Evolutionary conservation across 2,888 invertebrate species (phyloP), one percentile per base, ranked within the genome.

Genomic region (Cyclophora albipunctata): DNA sequence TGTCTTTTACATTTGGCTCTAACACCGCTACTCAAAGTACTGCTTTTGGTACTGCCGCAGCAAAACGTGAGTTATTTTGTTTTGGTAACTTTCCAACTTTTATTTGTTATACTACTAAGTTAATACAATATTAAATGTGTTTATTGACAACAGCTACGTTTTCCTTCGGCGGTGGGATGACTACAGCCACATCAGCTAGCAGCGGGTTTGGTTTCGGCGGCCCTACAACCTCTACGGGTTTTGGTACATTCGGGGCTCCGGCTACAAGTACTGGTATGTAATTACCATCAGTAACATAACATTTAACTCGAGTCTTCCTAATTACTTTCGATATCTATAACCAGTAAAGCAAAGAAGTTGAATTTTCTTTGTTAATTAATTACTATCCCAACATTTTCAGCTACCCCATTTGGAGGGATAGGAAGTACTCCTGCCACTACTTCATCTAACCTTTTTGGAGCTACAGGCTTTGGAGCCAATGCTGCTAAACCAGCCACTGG

Each of bases 381-480:
- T 1, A 20, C 20, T 20, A 20, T 20, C 20, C 20, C 20, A 20
- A 20, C 20, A 2, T 43, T 59, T 59, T 41, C 57, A 79, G 83
- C 75, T 34, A 62, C 82, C 46, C 83, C 86, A 53, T 92, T 92
- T 73, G 90, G 91, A 44, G 80, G 78, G 0, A 73, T 91, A 55
- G 89, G 90, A 0, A 62, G 86, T 2, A 79, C 90, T 6, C 82
- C 91, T 44, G 79, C 89, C 3, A 82, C 90, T 7, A 80, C 90
- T 7, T 81, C 90, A 3, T 81, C 91, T 0, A 84, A 90, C 20
- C 73, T 91, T 35, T 91, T 91, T 74, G 90, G 91, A 34, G 80
- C 78, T 3, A 64, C 83, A 7, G 80, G 79, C 3, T 91, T 91
- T 63, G 90, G 90, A 34, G 69, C 67, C 6, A 78, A 88, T 41